Evolutionary conservation across 2,113 vertebrate genomes (phyloP).

Genomic region (Oreotrochilus melanogaster): DNA sequence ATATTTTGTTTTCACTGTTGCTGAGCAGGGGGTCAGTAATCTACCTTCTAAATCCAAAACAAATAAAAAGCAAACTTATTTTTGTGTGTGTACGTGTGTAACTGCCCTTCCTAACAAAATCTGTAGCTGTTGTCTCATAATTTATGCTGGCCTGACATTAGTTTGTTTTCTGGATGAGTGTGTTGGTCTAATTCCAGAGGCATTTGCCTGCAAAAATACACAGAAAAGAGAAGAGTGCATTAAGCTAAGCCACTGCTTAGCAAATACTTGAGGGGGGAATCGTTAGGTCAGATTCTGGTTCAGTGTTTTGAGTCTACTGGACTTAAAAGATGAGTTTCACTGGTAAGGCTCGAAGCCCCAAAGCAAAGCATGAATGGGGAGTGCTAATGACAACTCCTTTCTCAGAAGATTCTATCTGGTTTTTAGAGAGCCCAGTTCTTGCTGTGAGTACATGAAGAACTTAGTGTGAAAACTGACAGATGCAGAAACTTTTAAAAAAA

Average conservation of each 20-base stretch:
- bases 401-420: neutral
- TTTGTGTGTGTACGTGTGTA: neutral
- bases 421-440: neutral
- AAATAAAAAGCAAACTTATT: neutral
- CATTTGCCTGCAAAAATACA: conserved; percentile 12
- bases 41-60: neutral
- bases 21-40: neutral
- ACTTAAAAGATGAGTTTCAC: neutral
- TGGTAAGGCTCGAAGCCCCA: rapidly evolving
- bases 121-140: neutral
- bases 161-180: conserved; percentile 13
- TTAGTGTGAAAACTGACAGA: neutral
- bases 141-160: neutral
- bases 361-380: neutral
- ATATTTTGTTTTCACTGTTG: conserved; percentile 30
- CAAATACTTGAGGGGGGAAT: neutral
- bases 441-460: neutral
- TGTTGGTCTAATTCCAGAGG: conserved; percentile 14
- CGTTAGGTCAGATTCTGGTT: neutral
- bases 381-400: neutral
- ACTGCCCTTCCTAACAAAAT: conserved; percentile 21
- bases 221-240: neutral
- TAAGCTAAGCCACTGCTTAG: neutral
- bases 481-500: neutral
- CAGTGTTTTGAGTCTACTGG: neutral